Percentiles rank a stretch among this genome's conserved stretches.
These are phyloP conservation scores for Drosophila asahinai DNA, from an alignment of 1,140 invertebrate genomes.

Conservation along the genomic window DNA sequence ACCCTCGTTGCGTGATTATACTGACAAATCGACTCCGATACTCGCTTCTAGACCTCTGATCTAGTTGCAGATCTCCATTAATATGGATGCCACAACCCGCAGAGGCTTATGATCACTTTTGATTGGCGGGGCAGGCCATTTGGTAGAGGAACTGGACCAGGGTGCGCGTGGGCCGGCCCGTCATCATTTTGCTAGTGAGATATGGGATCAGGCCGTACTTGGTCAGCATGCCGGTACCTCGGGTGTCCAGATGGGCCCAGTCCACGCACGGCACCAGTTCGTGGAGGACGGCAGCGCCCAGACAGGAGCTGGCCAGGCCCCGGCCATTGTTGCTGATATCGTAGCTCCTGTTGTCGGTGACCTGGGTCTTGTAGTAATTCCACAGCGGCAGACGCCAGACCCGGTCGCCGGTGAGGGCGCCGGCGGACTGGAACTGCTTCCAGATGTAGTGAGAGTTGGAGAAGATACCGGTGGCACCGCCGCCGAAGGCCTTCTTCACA, in stretches of 20 bases:
- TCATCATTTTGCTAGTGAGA: constrained; percentile 86
- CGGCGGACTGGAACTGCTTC: constrained; percentile 88
- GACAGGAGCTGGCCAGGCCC: constrained; percentile 86
- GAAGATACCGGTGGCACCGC: constrained; percentile 92
- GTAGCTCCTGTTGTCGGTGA: constrained; percentile 86
- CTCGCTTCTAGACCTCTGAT: background rate
- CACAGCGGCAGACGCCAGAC: constrained; percentile 96
- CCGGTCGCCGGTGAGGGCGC: constrained; percentile 92
- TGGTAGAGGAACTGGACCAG: constrained; percentile 85
- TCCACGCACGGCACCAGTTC: constrained; percentile 88
- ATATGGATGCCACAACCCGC: background rate
- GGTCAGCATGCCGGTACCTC: constrained; percentile 87
- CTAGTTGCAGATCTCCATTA: background rate
- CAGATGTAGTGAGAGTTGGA: constrained; percentile 89
- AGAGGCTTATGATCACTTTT: constrained; percentile 15
- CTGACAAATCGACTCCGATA: background rate
- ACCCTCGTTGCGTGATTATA: background rate
- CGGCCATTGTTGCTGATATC: constrained; percentile 89
- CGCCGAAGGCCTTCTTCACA: constrained; percentile 88
- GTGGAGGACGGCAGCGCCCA: constrained; percentile 89
- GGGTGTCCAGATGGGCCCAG: constrained; percentile 90
- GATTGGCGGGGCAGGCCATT: constrained; percentile 85
- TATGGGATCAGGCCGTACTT: constrained; percentile 87
- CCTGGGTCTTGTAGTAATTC: constrained; percentile 90
- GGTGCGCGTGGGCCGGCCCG: constrained; percentile 64